Conservation (phyloP, 2,888 invertebrate genomes). For the Aphodius sticticus region DNA sequence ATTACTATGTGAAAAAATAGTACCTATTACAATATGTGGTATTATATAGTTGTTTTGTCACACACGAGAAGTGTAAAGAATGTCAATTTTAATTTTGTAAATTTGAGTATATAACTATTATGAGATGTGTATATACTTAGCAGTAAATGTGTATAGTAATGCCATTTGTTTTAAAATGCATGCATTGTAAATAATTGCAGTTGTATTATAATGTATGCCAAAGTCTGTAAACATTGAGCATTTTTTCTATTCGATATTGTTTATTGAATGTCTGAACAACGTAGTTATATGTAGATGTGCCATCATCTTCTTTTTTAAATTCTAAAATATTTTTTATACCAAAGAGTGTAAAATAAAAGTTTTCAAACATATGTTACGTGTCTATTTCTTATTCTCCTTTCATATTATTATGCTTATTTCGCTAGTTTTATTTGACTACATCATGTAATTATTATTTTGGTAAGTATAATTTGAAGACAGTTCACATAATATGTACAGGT, state of each 20-base stretch:
- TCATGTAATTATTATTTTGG: too few species aligned
- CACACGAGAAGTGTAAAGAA: neutral
- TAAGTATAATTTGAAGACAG: too few species aligned
- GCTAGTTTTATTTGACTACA: neutral
- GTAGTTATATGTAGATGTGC: neutral
- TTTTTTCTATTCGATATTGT: neutral
- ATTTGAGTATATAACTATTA: neutral
- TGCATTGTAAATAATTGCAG: neutral
- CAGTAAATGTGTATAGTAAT: neutral
- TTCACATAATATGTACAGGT: too few species aligned
- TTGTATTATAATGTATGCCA: neutral
- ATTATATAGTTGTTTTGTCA: too few species aligned
- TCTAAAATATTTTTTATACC: conserved; percentile 4
- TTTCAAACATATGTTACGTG: neutral
- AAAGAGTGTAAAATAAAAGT: conserved; percentile 4
- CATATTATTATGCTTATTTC: neutral
- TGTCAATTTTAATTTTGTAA: neutral
- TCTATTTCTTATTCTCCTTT: neutral
- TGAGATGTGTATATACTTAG: neutral
- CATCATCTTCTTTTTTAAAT: neutral
- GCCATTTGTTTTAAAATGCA: neutral
- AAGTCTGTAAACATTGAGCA: neutral
- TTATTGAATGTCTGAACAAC: neutral
- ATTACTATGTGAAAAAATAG: neutral
- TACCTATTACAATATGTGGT: neutral